A percentile compares a stretch with the other conserved stretches of the same genome.
Conservation (phyloP, 2,888 invertebrate genomes). For the Octonoba sinensis region DNA sequence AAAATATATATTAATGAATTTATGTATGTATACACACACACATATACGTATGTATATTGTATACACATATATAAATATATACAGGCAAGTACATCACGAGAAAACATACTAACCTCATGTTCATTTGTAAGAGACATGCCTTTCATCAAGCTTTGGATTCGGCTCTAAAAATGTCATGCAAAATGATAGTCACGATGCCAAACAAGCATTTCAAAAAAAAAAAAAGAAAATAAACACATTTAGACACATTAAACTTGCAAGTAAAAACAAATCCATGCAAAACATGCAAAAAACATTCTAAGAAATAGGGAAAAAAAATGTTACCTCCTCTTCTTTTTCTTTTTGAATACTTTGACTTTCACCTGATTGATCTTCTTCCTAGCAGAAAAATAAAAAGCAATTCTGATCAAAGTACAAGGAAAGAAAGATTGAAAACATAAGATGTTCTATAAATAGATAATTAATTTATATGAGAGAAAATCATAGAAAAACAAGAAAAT, state of each 20-base stretch:
- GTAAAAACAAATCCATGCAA: not conserved
- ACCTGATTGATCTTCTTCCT: constrained; percentile 38
- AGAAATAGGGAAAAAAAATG: constrained; percentile 2
- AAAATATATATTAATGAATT: too few relatives aligned
- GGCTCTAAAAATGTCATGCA: constrained; percentile 67
- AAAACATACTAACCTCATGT: constrained; percentile 69
- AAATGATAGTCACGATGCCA: not conserved
- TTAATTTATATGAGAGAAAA: too few relatives aligned
- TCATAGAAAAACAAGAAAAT: too few relatives aligned
- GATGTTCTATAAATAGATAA: not conserved
- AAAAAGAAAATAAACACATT: not conserved
- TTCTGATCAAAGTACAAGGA: not conserved
- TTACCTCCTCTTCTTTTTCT: constrained; percentile 56
- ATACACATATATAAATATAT: too few relatives aligned
- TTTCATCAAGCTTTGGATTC: constrained; percentile 71
- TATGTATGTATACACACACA: too few relatives aligned
- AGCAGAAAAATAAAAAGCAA: not conserved
- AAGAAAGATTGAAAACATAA: not conserved
- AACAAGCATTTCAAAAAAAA: not conserved
- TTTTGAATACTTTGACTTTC: constrained; percentile 37
- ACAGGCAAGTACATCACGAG: not conserved
- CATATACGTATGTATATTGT: too few relatives aligned
- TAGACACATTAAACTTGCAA: not conserved
- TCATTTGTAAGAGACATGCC: constrained; percentile 71
- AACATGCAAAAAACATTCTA: constrained; percentile 13